Conservation (phyloP, 2,888 invertebrate genomes). For the Perithous albicinctus region DNA sequence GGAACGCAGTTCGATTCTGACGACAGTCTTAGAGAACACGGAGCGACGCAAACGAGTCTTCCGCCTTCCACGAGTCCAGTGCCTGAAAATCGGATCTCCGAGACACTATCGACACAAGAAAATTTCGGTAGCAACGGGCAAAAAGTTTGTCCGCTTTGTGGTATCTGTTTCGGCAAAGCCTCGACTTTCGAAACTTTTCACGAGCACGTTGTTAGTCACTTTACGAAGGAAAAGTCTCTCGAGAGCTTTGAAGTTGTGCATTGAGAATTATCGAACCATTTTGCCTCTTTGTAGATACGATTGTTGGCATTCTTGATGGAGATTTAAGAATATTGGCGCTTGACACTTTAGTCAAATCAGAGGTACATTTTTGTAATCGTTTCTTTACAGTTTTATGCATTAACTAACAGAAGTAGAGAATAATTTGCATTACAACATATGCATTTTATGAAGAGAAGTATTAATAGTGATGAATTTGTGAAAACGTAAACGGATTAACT, state of each 20-base stretch:
- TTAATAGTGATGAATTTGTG: too few species aligned
- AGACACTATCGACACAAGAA: conserved; percentile 79
- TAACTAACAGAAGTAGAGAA: too few species aligned
- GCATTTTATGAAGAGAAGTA: too few species aligned
- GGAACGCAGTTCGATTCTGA: conserved; percentile 80
- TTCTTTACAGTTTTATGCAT: too few species aligned
- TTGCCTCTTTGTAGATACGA: conserved; percentile 27
- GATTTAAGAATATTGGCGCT: too few species aligned
- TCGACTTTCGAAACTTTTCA: conserved; percentile 89
- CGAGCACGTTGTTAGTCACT: conserved; percentile 92
- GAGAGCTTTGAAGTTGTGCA: conserved; percentile 73
- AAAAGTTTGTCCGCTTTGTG: conserved; percentile 92
- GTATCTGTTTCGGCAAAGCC: conserved; percentile 87
- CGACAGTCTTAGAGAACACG: conserved; percentile 77
- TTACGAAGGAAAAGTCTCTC: conserved; percentile 86
- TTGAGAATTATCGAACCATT: conserved; percentile 42
- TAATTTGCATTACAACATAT: too few species aligned
- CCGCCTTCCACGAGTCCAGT: conserved; percentile 68
- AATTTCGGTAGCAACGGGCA: conserved; percentile 79
- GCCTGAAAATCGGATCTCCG: conserved; percentile 76
- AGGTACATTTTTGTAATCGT: too few species aligned
- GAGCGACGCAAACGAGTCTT: conserved; percentile 79
- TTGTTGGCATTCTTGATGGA: conserved; percentile 7
- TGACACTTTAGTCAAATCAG: too few species aligned
- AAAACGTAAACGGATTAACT: too few species aligned